Percentiles rank a stretch among this genome's conserved stretches.
phyloP scores from a whole-genome alignment of 2,888 invertebrate species.

The Punctoribates punctum region DNA sequence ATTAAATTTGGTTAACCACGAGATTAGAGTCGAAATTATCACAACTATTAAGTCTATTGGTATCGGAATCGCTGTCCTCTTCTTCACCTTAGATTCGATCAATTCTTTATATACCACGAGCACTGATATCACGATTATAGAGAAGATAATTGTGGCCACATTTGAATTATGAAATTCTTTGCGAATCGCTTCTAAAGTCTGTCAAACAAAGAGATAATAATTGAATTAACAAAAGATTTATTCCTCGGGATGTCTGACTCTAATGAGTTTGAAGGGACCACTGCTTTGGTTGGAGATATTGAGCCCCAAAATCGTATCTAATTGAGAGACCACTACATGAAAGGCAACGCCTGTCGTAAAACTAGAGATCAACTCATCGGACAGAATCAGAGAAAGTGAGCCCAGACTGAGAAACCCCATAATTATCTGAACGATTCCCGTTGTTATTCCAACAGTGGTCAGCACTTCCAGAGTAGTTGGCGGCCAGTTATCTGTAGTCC shows the following conservation, averaged over 20 bases:
- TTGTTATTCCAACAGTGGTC: conserved; percentile 38
- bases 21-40: conserved; percentile 46
- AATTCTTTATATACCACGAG: conserved; percentile 50
- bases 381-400: conserved; percentile 51
- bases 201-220: too few relatives aligned
- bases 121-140: conserved; percentile 52
- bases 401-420: conserved; percentile 51
- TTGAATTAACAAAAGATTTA: too few relatives aligned
- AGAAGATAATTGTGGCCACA: conserved; percentile 52
- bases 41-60: conserved; percentile 73
- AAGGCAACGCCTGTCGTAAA: conserved; percentile 44
- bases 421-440: conserved; percentile 45
- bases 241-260: conserved; percentile 52
- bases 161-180: conserved; percentile 52
- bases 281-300: conserved; percentile 50
- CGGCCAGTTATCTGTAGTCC: not conserved
- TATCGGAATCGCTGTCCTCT: conserved; percentile 60
- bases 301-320: conserved; percentile 36
- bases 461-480: conserved; percentile 38
- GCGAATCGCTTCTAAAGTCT: too few relatives aligned
- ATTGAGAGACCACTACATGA: conserved; percentile 41
- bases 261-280: conserved; percentile 56
- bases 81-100: conserved; percentile 54
- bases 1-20: conserved; percentile 48
- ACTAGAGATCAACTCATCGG: conserved; percentile 50